Conservation (phyloP, 2,797 vertebrate species). For the Sandelia bainsii region DNA sequence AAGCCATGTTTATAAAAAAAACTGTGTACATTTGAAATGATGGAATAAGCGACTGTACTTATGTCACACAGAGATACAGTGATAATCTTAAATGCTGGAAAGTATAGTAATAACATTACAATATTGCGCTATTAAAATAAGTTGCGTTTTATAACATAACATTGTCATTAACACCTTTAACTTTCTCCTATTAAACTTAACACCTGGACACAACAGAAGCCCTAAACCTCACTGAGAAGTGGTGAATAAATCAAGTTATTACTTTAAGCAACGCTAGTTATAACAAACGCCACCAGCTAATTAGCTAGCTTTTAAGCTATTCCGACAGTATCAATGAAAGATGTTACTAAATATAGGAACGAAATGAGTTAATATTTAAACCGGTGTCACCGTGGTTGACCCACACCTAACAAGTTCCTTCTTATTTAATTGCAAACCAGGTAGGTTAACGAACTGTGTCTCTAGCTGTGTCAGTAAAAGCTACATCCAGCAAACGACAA, state of each 20-base stretch:
- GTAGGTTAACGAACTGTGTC: conserved; percentile 2
- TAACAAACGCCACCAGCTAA: conserved; percentile 37
- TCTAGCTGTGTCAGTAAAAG: conserved; percentile 11
- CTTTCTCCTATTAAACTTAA: neutral
- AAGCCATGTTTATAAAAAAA: neutral
- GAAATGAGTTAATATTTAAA: neutral
- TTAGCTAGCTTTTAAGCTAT: conserved; percentile 15
- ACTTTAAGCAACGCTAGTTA: neutral
- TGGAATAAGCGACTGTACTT: neutral
- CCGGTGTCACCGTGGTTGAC: neutral
- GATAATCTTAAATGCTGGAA: too few species aligned
- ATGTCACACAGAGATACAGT: neutral
- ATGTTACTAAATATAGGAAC: neutral
- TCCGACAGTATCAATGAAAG: neutral
- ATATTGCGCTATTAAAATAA: too few species aligned
- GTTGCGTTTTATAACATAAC: neutral
- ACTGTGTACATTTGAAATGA: too few species aligned
- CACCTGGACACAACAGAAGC: neutral
- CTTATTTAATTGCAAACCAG: neutral
- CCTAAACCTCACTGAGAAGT: too few species aligned
- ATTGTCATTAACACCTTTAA: neutral
- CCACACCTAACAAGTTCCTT: neutral
- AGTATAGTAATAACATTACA: too few species aligned
- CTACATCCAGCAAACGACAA: conserved; percentile 15
- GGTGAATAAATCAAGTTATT: neutral